phyloP scores from a whole-genome alignment of 2,888 invertebrate species.

The Hirtodrosophila confusa region DNA sequence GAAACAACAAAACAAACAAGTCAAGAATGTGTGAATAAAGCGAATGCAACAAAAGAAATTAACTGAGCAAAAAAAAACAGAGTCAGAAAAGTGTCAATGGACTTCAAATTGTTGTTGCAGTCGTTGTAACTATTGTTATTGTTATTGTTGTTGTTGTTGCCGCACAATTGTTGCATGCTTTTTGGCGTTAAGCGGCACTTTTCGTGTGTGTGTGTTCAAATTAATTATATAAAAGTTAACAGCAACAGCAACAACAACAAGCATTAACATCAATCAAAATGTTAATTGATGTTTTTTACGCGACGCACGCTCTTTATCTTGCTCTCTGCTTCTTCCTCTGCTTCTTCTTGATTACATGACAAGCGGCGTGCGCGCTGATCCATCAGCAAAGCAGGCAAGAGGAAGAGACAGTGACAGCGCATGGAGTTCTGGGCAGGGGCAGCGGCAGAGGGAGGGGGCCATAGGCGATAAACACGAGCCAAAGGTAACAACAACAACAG shows the following conservation, averaged over 20 bases:
- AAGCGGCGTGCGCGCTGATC: constrained; percentile 74
- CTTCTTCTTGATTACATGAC: constrained; percentile 62
- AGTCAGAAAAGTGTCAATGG: constrained; percentile 46
- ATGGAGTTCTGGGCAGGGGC: not conserved
- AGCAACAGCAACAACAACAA: constrained; percentile 29
- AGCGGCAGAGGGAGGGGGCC: not conserved
- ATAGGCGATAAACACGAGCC: constrained; percentile 66
- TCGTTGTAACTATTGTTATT: constrained; percentile 7
- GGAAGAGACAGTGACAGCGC: not conserved
- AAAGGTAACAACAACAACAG: constrained; percentile 46
- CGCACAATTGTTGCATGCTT: constrained; percentile 75
- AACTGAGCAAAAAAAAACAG: constrained; percentile 6
- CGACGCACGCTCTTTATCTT: constrained; percentile 46
- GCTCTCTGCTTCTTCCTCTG: constrained; percentile 3
- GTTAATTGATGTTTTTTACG: constrained; percentile 71
- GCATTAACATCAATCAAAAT: constrained; percentile 70
- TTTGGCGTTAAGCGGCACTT: constrained; percentile 50
- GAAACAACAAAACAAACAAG: constrained; percentile 28
- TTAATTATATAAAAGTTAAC: constrained; percentile 68
- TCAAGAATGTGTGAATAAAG: constrained; percentile 10
- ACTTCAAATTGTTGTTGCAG: constrained; percentile 3
- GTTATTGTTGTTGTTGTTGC: constrained; percentile 16
- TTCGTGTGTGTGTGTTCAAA: constrained; percentile 45
- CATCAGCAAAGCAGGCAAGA: constrained; percentile 49
- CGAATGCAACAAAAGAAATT: constrained; percentile 13